Conservation (phyloP, 2,797 vertebrate genomes). For the Leucoraja ocellata region DNA sequence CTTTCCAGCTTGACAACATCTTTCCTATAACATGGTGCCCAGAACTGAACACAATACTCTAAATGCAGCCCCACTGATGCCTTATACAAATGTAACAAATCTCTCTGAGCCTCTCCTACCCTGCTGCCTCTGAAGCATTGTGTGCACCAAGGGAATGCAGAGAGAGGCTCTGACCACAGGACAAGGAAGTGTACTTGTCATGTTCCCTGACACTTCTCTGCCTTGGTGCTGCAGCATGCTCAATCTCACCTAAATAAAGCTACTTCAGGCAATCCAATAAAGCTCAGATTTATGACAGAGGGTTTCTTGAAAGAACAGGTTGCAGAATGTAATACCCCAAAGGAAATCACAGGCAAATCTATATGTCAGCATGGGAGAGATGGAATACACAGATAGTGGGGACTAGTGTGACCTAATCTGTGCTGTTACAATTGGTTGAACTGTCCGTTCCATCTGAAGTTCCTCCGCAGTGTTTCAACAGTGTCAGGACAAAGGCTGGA, state of each 20-base stretch:
- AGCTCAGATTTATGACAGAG: neutral
- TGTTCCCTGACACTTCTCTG: neutral
- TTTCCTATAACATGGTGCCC: no score
- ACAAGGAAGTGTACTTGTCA: neutral
- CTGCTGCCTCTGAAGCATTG: neutral
- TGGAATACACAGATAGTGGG: neutral
- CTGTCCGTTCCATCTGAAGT: neutral
- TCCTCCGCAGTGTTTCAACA: neutral
- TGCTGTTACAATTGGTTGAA: neutral
- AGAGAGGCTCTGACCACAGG: no score
- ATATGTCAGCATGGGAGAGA: neutral
- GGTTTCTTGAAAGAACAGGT: neutral
- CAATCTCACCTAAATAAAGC: neutral
- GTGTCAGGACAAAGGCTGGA: neutral
- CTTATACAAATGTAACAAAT: neutral
- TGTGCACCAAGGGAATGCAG: neutral
- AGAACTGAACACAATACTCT: no score
- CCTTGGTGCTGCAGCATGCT: neutral
- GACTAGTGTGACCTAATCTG: no score
- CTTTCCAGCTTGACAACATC: no score
- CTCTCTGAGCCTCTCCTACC: no score
- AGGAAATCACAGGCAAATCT: neutral
- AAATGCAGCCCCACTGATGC: neutral
- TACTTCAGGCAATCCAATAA: neutral
- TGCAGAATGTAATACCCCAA: neutral